phyloP scores from a whole-genome alignment of 2,113 vertebrate genomes.

The Channa maculata region DNA sequence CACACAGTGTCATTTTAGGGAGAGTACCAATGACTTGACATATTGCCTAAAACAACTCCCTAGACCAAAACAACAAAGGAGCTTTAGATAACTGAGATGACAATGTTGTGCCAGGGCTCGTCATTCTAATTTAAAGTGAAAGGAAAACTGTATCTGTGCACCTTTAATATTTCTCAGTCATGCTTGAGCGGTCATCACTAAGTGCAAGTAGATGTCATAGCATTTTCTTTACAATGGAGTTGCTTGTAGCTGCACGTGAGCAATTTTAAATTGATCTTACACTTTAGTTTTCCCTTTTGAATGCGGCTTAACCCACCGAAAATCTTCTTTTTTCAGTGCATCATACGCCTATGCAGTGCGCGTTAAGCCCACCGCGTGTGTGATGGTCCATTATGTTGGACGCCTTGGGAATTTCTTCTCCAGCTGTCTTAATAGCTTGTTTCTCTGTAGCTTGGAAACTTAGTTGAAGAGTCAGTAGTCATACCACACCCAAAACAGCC shows the following conservation, averaged over 20 bases:
- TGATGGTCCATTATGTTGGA: background rate
- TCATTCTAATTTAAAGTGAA: slow-evolving; percentile 52
- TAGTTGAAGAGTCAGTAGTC: slow-evolving; percentile 37
- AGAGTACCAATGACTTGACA: slow-evolving; percentile 12
- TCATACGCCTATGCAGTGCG: background rate
- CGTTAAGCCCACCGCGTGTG: background rate
- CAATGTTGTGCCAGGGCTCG: slow-evolving; percentile 30
- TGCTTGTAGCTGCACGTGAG: background rate
- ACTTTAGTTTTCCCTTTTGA: background rate
- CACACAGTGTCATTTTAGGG: slow-evolving; percentile 1
- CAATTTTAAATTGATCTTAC: background rate
- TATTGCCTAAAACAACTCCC: slow-evolving; percentile 40
- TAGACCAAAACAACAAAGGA: background rate
- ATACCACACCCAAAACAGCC: slow-evolving; percentile 31
- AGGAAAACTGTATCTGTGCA: slow-evolving; percentile 57
- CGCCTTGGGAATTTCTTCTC: background rate
- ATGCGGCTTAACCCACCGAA: background rate
- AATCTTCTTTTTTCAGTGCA: background rate
- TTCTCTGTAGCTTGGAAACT: slow-evolving; percentile 30
- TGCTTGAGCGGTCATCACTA: background rate
- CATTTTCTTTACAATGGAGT: slow-evolving; percentile 11
- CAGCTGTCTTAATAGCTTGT: slow-evolving; percentile 20
- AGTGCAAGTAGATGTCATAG: slow-evolving; percentile 27
- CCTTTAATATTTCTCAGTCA: slow-evolving; percentile 29
- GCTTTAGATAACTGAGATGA: slow-evolving; percentile 33